These are phyloP conservation scores for Redunca redunca DNA, from an alignment of 2,113 vertebrate species.

Conservation along the genomic window DNA sequence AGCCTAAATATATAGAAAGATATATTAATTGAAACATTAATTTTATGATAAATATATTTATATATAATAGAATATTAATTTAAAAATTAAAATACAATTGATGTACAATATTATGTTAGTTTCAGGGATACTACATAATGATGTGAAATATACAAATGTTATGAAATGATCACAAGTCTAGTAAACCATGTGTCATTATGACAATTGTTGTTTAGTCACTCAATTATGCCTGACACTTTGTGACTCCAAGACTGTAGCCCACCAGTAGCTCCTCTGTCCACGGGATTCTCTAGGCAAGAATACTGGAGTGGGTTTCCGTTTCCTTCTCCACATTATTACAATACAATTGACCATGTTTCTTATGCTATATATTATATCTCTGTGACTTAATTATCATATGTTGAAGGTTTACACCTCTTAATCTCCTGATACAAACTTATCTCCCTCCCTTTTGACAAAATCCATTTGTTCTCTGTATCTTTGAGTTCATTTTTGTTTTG, in stretches of 20 bases:
- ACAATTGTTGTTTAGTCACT: neutral
- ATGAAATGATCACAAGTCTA: neutral
- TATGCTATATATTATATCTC: neutral
- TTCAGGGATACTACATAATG: neutral
- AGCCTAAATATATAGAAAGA: neutral
- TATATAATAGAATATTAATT: neutral
- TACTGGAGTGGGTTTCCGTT: neutral
- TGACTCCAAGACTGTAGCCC: neutral
- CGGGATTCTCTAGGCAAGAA: neutral
- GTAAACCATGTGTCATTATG: neutral
- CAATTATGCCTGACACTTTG: neutral
- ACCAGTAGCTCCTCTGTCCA: neutral
- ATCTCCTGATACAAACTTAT: neutral
- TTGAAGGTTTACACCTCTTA: neutral
- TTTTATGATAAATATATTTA: neutral
- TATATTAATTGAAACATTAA: neutral
- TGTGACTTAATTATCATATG: neutral
- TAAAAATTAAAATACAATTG: neutral
- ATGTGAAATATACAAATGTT: neutral
- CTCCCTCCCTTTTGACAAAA: neutral
- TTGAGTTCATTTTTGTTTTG: neutral
- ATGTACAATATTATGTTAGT: neutral
- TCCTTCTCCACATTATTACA: neutral
- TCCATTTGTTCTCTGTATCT: neutral
- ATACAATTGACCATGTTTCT: neutral